A percentile compares a stretch with the other conserved stretches of the same genome.
These are phyloP conservation scores for Drosophila albomicans DNA, from an alignment of 1,140 invertebrate species.

Conservation along the genomic window DNA sequence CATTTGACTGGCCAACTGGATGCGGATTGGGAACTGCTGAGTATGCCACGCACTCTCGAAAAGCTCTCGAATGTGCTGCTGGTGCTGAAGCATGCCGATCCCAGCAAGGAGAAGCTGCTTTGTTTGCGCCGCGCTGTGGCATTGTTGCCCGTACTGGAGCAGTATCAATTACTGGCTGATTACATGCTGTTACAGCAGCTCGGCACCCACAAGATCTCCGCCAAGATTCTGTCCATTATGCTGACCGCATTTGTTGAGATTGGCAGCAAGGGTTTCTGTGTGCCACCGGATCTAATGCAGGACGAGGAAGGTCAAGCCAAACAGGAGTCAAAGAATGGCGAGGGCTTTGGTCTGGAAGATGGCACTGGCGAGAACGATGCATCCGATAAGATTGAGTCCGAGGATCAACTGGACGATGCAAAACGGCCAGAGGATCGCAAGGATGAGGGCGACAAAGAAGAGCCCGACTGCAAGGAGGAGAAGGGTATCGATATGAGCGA, in stretches of 20 bases:
- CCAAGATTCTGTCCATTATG: constrained; percentile 94
- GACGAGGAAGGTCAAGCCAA: constrained; percentile 88
- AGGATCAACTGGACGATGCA: constrained; percentile 97
- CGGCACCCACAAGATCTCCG: constrained; percentile 90
- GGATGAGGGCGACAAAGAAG: constrained; percentile 81
- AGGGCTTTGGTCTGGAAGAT: constrained; percentile 95
- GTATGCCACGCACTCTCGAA: constrained; percentile 84
- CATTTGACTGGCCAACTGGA: constrained; percentile 87
- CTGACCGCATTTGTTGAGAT: constrained; percentile 94
- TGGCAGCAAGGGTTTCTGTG: constrained; percentile 96
- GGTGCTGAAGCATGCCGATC: constrained; percentile 54
- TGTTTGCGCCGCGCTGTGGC: constrained; percentile 76
- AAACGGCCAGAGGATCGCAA: constrained; percentile 90
- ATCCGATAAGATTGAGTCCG: constrained; percentile 90
- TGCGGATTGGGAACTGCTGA: constrained; percentile 86
- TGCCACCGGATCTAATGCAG: constrained; percentile 91
- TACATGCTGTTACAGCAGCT: constrained; percentile 92
- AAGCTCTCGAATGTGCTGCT: constrained; percentile 84
- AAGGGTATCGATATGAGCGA: constrained; percentile 88
- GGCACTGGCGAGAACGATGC: constrained; percentile 98
- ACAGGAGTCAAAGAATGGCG: constrained; percentile 86
- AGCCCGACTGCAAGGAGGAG: constrained; percentile 94
- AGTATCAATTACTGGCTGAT: constrained; percentile 90
- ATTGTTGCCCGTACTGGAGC: constrained; percentile 90
- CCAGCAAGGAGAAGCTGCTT: constrained; percentile 51